phyloP scores from a whole-genome alignment of 2,113 vertebrate genomes.

The Ifrita kowaldi region DNA sequence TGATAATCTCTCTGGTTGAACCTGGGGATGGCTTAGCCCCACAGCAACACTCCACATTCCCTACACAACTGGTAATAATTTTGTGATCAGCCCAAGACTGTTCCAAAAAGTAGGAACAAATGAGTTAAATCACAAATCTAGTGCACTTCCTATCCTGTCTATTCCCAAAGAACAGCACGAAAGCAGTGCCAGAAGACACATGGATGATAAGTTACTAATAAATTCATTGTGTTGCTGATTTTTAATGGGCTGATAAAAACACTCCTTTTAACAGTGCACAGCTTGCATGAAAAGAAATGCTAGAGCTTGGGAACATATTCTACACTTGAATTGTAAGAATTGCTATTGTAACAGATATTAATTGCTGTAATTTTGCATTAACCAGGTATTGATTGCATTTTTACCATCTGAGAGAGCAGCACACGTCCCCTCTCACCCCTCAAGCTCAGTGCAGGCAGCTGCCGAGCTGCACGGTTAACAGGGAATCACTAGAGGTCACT shows the following conservation, averaged over 20 bases:
- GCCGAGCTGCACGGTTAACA: not conserved
- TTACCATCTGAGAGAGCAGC: not conserved
- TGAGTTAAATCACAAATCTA: not conserved
- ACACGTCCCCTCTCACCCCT: not conserved
- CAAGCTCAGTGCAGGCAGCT: not conserved
- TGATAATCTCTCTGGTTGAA: not conserved
- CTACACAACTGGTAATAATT: slow-evolving; percentile 21
- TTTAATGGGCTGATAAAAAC: slow-evolving; percentile 45
- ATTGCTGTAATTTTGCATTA: not conserved
- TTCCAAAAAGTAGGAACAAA: slow-evolving; percentile 42
- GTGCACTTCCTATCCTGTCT: not conserved
- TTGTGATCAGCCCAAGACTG: not conserved
- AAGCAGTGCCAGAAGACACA: slow-evolving; percentile 45
- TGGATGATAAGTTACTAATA: slow-evolving; percentile 48
- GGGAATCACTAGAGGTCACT: slow-evolving; percentile 69
- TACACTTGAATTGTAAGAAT: not conserved
- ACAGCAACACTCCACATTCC: not conserved
- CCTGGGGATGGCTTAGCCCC: not conserved
- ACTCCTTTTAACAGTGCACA: not conserved
- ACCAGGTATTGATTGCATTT: not conserved
- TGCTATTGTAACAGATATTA: not conserved
- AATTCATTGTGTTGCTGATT: slow-evolving; percentile 49
- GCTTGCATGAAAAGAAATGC: not conserved
- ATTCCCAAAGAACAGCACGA: slow-evolving; percentile 31
- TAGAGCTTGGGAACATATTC: not conserved